These are phyloP conservation scores for Bubo scandiacus DNA, from an alignment of 2,113 vertebrate species.

Conservation along the genomic window DNA sequence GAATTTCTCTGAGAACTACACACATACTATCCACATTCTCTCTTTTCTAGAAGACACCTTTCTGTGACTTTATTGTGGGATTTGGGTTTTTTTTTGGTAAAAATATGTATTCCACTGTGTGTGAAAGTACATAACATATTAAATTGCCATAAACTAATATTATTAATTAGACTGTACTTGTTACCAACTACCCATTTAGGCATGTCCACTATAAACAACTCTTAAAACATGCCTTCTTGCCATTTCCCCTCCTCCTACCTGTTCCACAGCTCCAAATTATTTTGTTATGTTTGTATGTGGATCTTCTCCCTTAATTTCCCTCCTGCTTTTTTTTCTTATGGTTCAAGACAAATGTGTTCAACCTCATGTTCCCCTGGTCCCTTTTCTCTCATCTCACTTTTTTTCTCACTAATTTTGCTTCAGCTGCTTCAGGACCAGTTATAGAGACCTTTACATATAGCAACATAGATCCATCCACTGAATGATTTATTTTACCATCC, in stretches of 20 bases:
- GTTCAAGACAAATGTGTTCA: neutral
- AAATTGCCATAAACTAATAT: neutral
- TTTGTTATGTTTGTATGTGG: neutral
- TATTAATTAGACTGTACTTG: neutral
- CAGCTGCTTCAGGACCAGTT: neutral
- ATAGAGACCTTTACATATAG: neutral
- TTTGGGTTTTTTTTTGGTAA: neutral
- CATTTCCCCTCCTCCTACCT: neutral
- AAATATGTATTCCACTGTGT: neutral
- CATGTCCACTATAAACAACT: neutral
- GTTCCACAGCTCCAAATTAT: neutral
- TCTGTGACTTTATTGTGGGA: fast-evolving
- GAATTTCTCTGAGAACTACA: neutral
- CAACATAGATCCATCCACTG: neutral
- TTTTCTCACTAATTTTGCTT: neutral
- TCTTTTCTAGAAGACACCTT: neutral
- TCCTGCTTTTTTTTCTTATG: neutral
- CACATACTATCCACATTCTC: too few relatives aligned
- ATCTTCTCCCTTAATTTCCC: neutral
- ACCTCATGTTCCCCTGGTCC: neutral
- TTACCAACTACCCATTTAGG: neutral
- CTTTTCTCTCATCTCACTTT: neutral
- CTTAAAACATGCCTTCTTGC: neutral
- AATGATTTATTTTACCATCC: neutral
- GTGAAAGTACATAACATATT: neutral